Evolutionary conservation across 2,888 invertebrate genomes (phyloP).

Genomic region (Drosophila acutilabella): DNA sequence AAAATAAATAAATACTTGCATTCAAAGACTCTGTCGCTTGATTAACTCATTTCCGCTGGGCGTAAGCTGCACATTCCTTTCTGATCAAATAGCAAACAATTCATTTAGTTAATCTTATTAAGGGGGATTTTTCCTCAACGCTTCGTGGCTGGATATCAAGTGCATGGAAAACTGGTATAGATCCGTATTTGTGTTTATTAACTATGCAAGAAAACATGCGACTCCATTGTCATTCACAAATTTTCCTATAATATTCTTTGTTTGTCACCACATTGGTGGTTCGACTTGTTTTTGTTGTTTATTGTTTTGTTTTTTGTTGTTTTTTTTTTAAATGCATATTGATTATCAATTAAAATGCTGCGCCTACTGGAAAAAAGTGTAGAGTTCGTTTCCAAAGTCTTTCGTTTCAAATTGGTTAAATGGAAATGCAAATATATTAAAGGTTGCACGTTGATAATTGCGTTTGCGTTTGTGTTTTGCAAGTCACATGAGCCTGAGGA

Average conservation of each 20-base stretch:
- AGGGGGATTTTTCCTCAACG: conserved; percentile 4
- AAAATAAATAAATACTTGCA: conserved; percentile 1
- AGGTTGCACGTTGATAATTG: conserved; percentile 22
- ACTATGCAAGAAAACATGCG: not conserved
- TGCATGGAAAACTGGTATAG: conserved; percentile 11
- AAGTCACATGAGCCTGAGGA: not conserved
- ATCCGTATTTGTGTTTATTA: not conserved
- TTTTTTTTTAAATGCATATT: conserved; percentile 10
- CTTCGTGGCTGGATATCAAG: no score
- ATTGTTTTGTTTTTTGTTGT: not conserved
- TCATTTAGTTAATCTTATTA: conserved; percentile 8
- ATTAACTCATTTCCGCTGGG: conserved; percentile 36
- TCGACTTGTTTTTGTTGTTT: conserved; percentile 1
- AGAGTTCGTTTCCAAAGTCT: conserved; percentile 71
- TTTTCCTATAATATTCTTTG: conserved; percentile 4
- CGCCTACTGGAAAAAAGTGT: conserved; percentile 28
- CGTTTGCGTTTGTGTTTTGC: conserved; percentile 4
- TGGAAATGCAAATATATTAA: conserved; percentile 38
- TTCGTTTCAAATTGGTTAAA: conserved; percentile 45
- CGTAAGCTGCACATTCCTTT: conserved; percentile 12
- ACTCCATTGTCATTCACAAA: conserved; percentile 4
- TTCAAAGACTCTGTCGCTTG: conserved; percentile 5
- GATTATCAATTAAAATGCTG: not conserved
- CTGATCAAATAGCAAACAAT: conserved; percentile 8
- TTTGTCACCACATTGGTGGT: not conserved